Evolutionary conservation across 2,888 invertebrate genomes (phyloP).

Genomic region (Eurois occulta): DNA sequence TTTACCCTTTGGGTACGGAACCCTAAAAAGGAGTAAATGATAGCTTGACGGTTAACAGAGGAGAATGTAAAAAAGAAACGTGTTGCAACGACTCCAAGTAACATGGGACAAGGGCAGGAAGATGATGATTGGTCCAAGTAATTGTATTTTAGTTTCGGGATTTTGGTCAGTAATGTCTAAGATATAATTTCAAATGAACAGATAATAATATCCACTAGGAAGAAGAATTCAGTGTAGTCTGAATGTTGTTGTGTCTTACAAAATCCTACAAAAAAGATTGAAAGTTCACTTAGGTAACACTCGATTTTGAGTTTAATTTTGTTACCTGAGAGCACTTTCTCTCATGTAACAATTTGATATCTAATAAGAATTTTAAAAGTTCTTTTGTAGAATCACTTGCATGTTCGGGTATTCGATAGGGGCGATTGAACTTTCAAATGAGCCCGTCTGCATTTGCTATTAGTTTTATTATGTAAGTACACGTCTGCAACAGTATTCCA

Average conservation of each 20-base stretch:
- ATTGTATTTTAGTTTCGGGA: not conserved
- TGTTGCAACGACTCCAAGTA: no score
- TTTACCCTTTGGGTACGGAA: no score
- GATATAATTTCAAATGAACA: not conserved
- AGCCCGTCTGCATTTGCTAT: not conserved
- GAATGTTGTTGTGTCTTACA: not conserved
- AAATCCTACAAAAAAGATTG: not conserved
- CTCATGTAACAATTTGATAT: not conserved
- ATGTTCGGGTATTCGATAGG: no score
- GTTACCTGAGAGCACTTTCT: not conserved
- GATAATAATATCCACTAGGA: not conserved
- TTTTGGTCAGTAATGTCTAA: not conserved
- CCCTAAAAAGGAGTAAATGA: no score
- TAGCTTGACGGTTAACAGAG: no score
- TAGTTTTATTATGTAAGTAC: constrained; percentile 8
- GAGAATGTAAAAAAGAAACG: no score
- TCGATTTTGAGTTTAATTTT: not conserved
- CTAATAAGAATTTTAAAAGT: not conserved
- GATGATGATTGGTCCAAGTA: not conserved
- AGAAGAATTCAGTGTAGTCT: not conserved
- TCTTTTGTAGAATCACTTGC: not conserved
- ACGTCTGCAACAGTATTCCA: constrained; percentile 16
- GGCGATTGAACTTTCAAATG: constrained; percentile 5
- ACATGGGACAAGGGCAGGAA: no score
- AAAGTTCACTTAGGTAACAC: not conserved